A percentile compares a stretch with the other conserved stretches of the same genome.
phyloP scores from a whole-genome alignment of 2,888 invertebrate species.

The Sturmia bella region DNA sequence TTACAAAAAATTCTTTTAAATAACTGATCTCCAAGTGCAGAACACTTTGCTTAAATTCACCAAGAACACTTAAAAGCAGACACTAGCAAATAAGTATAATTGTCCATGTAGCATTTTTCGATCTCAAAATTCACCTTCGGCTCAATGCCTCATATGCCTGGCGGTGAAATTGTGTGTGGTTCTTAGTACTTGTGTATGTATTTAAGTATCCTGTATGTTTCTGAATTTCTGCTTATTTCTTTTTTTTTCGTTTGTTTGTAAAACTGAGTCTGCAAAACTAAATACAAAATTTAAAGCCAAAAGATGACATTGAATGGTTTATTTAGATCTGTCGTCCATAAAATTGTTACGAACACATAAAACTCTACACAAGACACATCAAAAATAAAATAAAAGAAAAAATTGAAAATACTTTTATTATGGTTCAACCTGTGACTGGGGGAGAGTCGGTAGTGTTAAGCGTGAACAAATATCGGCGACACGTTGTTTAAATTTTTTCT shows the following conservation, averaged over 20 bases:
- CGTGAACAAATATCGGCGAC: conserved; percentile 68
- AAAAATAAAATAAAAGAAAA: conserved; percentile 12
- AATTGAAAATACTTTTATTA: conserved; percentile 45
- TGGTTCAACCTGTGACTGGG: background rate
- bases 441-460: conserved; percentile 41
- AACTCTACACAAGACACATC: conserved; percentile 51
- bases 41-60: conserved; percentile 50
- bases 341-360: conserved; percentile 69
- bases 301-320: conserved; percentile 71
- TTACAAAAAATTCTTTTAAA: background rate
- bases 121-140: conserved; percentile 36
- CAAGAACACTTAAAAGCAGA: conserved; percentile 28
- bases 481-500: conserved; percentile 51
- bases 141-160: conserved; percentile 56
- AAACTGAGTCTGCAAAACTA: conserved; percentile 44
- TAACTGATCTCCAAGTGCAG: conserved; percentile 32
- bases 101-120: conserved; percentile 33
- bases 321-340: conserved; percentile 70
- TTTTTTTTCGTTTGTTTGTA: conserved; percentile 5
- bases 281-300: conserved; percentile 57
- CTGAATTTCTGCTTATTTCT: background rate
- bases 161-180: conserved; percentile 65
- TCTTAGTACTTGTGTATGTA: conserved; percentile 40
- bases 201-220: background rate
- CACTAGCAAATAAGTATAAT: conserved; percentile 28